Conservation (phyloP, 2,888 invertebrate genomes). For the Orthosia gothica region DNA sequence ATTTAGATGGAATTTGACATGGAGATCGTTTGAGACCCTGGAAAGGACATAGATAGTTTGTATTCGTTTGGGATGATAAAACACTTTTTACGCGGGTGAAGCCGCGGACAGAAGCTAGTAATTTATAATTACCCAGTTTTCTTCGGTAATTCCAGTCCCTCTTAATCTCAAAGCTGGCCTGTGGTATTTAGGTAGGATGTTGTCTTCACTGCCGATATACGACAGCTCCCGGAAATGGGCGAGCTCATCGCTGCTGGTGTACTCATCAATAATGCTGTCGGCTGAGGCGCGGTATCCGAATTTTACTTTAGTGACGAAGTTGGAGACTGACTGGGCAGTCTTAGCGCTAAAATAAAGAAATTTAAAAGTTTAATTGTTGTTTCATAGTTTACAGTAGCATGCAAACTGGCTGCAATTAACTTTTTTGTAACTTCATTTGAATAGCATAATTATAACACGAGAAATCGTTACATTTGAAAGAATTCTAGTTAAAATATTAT, state of each 20-base stretch:
- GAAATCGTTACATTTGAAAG: neutral
- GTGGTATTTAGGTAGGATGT: constrained; percentile 87
- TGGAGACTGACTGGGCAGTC: constrained; percentile 86
- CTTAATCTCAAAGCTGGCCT: constrained; percentile 76
- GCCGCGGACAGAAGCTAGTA: neutral
- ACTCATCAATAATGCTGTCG: constrained; percentile 82
- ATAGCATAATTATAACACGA: neutral
- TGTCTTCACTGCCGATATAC: constrained; percentile 91
- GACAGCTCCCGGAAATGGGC: constrained; percentile 82
- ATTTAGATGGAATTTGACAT: too few species aligned
- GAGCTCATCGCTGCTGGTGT: constrained; percentile 77
- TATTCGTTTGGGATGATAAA: too few species aligned
- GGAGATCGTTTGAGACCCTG: too few species aligned
- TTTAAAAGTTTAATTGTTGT: neutral
- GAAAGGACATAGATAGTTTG: too few species aligned
- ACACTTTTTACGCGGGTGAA: too few species aligned
- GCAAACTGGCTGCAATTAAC: too few species aligned
- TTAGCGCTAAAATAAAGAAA: constrained; percentile 77
- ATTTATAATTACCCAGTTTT: constrained; percentile 74
- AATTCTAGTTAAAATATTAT: neutral
- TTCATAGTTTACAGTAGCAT: neutral
- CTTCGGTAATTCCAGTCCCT: constrained; percentile 76
- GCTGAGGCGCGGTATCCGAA: constrained; percentile 90
- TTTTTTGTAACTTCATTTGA: neutral
- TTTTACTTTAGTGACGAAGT: constrained; percentile 84